Base-by-base conservation (phyloP, 2,888 invertebrate genomes). In the Archips xylosteana region DNA sequence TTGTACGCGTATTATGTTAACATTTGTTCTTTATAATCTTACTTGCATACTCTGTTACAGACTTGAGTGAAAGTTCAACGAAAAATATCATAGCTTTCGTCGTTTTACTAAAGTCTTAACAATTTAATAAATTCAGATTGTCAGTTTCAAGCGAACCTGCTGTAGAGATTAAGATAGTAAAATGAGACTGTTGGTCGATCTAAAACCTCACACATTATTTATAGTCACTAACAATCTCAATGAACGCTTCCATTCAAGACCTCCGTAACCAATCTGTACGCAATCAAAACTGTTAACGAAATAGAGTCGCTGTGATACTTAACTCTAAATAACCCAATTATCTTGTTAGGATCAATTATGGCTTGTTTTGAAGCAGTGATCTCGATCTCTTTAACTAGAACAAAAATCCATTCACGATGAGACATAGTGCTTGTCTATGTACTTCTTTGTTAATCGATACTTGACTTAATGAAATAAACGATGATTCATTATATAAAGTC, bases 241-340 rank as follows among this genome's bases (percentile, higher is more conserved):
- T 65, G 9, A 65, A 36, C 36, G 36, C 51, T 10, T 65, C 51
- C 36, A 65, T 65, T 65, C 36, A 51, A 65, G 12, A 65, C 15
- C 42, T 62, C 51, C 36, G 49, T 51, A 65, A 49, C 49, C 65
- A 51, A 65, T 65, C 49, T 12, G 23, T 36, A 36, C 34, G 51
- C 74, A 74, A 74, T 74, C 70, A 61, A 23, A 70, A 65, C n/a
- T n/a, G 61, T 70, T 74, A 51, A 65, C 32, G 45, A 51, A 68
- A 70, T 65, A 36, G 54, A 74, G 42, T 51, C 45, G 65, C 65
- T 74, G 70, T 74, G 69, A 68, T 72, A 61, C 61, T 64, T 64
- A 63, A 57, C 63, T 59, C 39, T 51, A 51, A 54, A 51, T 64
- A 64, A n/a, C 4, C 60, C 74, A 61, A 74, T 74, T 70, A 65